These are phyloP conservation scores for Nycticorax nycticorax DNA, from an alignment of 2,113 vertebrate genomes.

Conservation along the genomic window DNA sequence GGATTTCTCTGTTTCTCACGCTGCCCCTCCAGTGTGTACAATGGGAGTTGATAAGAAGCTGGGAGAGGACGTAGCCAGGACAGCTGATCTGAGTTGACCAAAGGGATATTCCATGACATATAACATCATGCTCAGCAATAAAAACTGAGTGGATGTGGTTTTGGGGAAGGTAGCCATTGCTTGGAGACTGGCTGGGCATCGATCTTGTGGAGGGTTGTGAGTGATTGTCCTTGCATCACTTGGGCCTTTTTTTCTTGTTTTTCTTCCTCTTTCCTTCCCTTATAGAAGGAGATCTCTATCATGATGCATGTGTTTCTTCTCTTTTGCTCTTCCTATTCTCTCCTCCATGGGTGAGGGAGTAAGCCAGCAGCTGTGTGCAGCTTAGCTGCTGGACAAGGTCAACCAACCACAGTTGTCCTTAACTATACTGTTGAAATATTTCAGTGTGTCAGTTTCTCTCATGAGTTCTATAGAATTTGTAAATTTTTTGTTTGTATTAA, in stretches of 20 bases:
- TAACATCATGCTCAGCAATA: not conserved
- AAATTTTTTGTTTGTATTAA: not conserved
- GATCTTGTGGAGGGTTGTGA: not conserved
- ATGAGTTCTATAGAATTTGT: not conserved
- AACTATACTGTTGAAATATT: not conserved
- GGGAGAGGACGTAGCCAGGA: not conserved
- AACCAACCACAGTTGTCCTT: not conserved
- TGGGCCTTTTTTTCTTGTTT: not conserved
- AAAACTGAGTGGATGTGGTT: not conserved
- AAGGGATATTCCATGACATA: not conserved
- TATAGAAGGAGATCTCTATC: not conserved
- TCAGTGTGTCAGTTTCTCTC: not conserved
- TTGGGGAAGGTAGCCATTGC: not conserved
- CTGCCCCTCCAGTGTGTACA: accelerated
- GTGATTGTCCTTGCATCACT: not conserved
- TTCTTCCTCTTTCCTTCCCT: not conserved
- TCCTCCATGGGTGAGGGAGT: not conserved
- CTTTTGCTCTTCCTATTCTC: not conserved
- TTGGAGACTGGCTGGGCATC: not conserved
- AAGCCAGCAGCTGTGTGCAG: not conserved
- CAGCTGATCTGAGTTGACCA: not conserved
- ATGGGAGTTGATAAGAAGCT: not conserved
- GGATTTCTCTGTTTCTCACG: not conserved
- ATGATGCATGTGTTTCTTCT: not conserved
- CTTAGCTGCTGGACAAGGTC: not conserved